phyloP scores from a whole-genome alignment of 2,888 invertebrate genomes.

The Bedellia somnulentella region DNA sequence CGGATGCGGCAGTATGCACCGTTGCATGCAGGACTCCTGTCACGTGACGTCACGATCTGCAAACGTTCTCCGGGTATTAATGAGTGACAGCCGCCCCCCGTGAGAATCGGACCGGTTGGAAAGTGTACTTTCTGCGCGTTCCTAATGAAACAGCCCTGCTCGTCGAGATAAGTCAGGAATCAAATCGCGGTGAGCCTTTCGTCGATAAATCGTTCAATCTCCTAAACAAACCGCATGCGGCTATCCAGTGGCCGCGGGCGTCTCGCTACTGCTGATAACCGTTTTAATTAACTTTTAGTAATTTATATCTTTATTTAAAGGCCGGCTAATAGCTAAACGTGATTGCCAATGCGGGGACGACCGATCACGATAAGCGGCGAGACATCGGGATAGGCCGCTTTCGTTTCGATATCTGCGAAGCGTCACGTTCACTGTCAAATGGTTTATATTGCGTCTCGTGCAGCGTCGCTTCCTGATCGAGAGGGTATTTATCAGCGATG shows the following conservation, averaged over 20 bases:
- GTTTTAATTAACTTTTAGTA: conserved; percentile 55
- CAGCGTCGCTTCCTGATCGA: conserved; percentile 16
- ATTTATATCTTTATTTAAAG: conserved; percentile 55
- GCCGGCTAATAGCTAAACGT: conserved; percentile 30
- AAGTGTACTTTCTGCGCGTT: too few relatives aligned
- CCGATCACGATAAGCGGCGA: conserved; percentile 30
- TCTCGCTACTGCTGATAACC: conserved; percentile 16
- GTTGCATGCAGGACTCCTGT: background rate
- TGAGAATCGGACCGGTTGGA: conserved; percentile 29
- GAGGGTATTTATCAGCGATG: conserved; percentile 18
- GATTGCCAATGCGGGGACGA: conserved; percentile 34
- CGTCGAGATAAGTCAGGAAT: conserved; percentile 13
- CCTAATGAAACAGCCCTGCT: background rate
- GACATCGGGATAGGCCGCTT: conserved; percentile 13
- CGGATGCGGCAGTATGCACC: background rate
- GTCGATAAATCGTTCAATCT: conserved; percentile 43
- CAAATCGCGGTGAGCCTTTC: conserved; percentile 17
- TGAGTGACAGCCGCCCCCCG: conserved; percentile 16
- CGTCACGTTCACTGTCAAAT: conserved; percentile 23
- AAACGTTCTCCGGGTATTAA: too few relatives aligned
- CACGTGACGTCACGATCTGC: conserved; percentile 8
- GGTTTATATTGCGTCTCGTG: conserved; percentile 13
- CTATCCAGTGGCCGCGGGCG: conserved; percentile 19
- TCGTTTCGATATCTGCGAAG: conserved; percentile 22
- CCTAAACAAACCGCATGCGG: conserved; percentile 23